A percentile compares a stretch with the other conserved stretches of the same genome.
Conservation (phyloP, 2,113 vertebrate species). For the Dascyllus trimaculatus region DNA sequence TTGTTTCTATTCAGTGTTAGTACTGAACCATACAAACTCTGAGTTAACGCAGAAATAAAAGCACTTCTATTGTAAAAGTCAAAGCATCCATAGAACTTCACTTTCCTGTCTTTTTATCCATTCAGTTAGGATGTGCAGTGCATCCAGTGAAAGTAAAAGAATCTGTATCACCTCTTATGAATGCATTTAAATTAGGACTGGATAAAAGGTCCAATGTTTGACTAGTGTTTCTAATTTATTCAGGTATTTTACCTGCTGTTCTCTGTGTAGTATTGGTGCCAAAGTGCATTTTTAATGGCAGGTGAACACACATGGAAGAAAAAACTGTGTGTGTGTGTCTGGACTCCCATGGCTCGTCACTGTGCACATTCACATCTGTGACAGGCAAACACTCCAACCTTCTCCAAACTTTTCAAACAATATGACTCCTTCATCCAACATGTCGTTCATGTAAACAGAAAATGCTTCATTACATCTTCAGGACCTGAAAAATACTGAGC, state of each 20-base stretch:
- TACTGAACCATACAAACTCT: constrained; percentile 22
- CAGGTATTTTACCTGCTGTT: neutral
- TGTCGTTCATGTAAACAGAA: neutral
- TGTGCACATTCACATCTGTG: neutral
- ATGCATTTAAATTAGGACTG: neutral
- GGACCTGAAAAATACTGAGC: neutral
- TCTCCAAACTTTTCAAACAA: neutral
- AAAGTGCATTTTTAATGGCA: constrained; percentile 75
- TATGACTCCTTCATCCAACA: neutral
- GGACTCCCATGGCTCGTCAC: neutral
- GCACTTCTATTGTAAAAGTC: neutral
- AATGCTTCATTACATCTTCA: neutral
- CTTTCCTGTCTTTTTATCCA: neutral
- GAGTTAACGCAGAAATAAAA: constrained; percentile 12
- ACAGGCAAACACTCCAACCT: neutral
- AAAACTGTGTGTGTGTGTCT: constrained; percentile 22
- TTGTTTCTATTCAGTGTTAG: constrained; percentile 32
- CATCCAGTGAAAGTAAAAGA: neutral
- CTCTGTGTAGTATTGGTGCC: neutral
- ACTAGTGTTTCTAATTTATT: neutral
- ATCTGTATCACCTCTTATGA: neutral
- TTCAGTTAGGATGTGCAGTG: neutral
- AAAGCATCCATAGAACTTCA: constrained; percentile 1
- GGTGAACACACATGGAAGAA: constrained; percentile 43
- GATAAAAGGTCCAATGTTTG: neutral